Evolutionary conservation across 2,888 invertebrate species (phyloP).

Genomic region (Drosophila tripunctata): DNA sequence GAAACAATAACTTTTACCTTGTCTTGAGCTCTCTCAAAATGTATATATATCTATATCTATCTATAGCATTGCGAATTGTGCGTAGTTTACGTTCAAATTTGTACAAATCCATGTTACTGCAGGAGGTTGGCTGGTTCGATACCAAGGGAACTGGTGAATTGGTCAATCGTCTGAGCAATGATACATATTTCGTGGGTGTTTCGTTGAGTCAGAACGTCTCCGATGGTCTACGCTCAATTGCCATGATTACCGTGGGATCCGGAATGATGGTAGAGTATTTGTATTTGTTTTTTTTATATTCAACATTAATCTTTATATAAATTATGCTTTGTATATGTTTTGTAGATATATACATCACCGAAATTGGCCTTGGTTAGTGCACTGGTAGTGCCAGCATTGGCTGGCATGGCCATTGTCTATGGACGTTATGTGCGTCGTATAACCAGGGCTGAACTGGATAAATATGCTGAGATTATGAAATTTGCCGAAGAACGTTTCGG

Average conservation of each 20-base stretch:
- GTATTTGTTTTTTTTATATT: not conserved
- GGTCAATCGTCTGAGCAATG: constrained; percentile 94
- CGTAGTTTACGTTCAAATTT: constrained; percentile 90
- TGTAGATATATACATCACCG: constrained; percentile 95
- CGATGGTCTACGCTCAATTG: constrained; percentile 94
- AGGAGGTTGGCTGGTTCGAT: constrained; percentile 97
- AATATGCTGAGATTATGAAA: constrained; percentile 87
- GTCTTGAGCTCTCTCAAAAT: not conserved
- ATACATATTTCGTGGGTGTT: constrained; percentile 95
- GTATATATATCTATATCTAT: not conserved
- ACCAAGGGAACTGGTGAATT: constrained; percentile 95
- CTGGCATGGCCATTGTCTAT: constrained; percentile 91
- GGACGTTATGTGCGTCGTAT: constrained; percentile 94
- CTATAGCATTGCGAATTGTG: constrained; percentile 93
- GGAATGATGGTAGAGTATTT: constrained; percentile 93
- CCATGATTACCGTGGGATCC: constrained; percentile 94
- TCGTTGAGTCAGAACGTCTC: constrained; percentile 97
- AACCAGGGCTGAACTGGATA: constrained; percentile 91
- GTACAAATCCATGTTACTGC: constrained; percentile 91
- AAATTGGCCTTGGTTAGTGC: constrained; percentile 94
- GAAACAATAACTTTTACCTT: constrained; percentile 18
- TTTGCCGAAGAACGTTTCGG: constrained; percentile 96
- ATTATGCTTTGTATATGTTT: constrained; percentile 18
- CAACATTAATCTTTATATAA: not conserved
- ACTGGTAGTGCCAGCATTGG: constrained; percentile 95